These are phyloP conservation scores for Camponotus vicinus DNA, from an alignment of 1,140 invertebrate species.

Conservation along the genomic window DNA sequence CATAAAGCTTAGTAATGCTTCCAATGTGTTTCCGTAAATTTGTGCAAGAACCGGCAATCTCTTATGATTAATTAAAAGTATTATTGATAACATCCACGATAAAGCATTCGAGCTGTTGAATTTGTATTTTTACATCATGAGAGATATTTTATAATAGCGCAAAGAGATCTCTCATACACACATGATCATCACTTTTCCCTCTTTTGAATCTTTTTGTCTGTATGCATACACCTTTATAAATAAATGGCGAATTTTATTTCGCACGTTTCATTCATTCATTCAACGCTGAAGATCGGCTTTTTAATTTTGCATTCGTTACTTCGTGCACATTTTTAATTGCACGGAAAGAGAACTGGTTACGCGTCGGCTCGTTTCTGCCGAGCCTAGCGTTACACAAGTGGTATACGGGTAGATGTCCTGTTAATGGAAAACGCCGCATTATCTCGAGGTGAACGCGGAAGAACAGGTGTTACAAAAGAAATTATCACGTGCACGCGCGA, in stretches of 20 bases:
- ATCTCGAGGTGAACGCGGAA: conserved; percentile 67
- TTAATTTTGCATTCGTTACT: conserved; percentile 32
- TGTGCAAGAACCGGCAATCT: conserved; percentile 16
- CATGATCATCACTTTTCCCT: not conserved
- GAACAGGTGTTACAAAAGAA: conserved; percentile 70
- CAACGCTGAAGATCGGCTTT: not conserved
- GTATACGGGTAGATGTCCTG: conserved; percentile 70
- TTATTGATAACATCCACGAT: conserved; percentile 10
- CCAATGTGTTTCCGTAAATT: conserved; percentile 55
- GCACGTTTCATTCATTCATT: conserved; percentile 5
- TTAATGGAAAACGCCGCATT: conserved; percentile 71
- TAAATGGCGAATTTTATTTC: not conserved
- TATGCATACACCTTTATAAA: not conserved
- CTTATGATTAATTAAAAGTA: conserved; percentile 46
- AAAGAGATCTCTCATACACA: not conserved
- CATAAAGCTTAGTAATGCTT: conserved; percentile 69
- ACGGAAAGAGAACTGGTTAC: conserved; percentile 36
- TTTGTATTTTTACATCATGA: not conserved
- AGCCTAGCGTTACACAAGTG: conserved; percentile 59
- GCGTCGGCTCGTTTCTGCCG: conserved; percentile 57
- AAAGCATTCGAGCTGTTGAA: not conserved
- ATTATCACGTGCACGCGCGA: conserved; percentile 57
- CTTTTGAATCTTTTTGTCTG: not conserved
- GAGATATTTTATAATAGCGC: not conserved
- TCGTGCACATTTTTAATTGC: conserved; percentile 39